These are phyloP conservation scores for Brachionus sp. DNA, from an alignment of 1,140 invertebrate genomes.

Conservation along the genomic window DNA sequence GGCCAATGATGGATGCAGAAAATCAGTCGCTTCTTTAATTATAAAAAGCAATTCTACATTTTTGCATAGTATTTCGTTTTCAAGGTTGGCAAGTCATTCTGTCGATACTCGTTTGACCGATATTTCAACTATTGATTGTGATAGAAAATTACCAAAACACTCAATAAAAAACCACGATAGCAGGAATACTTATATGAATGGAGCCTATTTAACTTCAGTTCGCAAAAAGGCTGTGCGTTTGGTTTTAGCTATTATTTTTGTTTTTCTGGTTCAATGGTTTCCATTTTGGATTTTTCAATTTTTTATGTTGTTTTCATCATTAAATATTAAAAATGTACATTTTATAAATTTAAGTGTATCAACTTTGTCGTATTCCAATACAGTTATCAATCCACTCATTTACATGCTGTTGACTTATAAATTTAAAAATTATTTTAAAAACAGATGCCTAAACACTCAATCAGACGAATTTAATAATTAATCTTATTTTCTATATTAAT, in stretches of 20 bases:
- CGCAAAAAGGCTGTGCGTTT: constrained; percentile 27
- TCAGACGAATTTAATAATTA: background rate
- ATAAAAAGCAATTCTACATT: constrained; percentile 3
- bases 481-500: no score
- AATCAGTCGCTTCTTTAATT: background rate
- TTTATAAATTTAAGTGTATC: background rate
- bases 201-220: background rate
- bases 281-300: constrained; percentile 38
- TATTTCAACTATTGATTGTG: background rate
- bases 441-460: background rate
- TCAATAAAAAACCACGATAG: background rate
- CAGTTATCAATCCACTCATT: constrained; percentile 14
- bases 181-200: background rate
- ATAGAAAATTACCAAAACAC: background rate
- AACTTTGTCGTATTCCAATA: constrained; percentile 27
- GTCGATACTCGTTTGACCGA: background rate
- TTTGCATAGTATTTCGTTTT: background rate
- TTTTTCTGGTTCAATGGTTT: constrained; percentile 35
- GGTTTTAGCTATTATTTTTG: constrained; percentile 15
- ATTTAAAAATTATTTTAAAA: constrained; percentile 26
- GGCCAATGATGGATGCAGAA: background rate
- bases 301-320: constrained; percentile 1
- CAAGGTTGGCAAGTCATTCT: background rate
- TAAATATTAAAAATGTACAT: background rate
- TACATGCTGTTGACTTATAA: constrained; percentile 40